Conservation (phyloP, 2,797 vertebrate species). For the Sarcophilus harrisii region DNA sequence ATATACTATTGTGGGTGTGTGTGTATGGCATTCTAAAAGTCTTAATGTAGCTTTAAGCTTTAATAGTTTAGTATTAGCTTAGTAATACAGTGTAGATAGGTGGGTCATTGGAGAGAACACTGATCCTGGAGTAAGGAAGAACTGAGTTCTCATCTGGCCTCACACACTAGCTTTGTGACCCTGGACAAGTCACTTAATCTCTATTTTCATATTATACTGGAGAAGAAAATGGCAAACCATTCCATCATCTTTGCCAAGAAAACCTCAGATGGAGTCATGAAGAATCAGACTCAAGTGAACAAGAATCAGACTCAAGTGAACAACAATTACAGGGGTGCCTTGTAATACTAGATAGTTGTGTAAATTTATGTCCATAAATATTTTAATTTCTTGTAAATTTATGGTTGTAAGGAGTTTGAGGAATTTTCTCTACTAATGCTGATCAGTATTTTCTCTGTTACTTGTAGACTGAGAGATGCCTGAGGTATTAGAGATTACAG, state of each 20-base stretch:
- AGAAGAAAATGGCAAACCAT: neutral
- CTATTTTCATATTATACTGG: neutral
- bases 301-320: neutral
- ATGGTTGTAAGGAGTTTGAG: neutral
- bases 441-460: neutral
- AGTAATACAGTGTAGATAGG: neutral
- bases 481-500: neutral
- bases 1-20: neutral
- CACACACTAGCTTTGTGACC: neutral
- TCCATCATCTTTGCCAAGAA: neutral
- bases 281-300: neutral
- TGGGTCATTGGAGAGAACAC: neutral
- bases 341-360: conserved; percentile 26
- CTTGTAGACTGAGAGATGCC: neutral
- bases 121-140: neutral
- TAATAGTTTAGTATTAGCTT: neutral
- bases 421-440: neutral
- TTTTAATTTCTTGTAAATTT: conserved; percentile 12
- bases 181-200: neutral
- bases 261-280: neutral
- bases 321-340: neutral
- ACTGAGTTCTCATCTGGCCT: neutral
- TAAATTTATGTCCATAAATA: neutral
- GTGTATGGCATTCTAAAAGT: neutral
- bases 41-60: neutral